Evolutionary conservation across 2,797 vertebrate genomes (phyloP), one percentile per base, ranked within the genome.

Genomic region (Platalea minor): DNA sequence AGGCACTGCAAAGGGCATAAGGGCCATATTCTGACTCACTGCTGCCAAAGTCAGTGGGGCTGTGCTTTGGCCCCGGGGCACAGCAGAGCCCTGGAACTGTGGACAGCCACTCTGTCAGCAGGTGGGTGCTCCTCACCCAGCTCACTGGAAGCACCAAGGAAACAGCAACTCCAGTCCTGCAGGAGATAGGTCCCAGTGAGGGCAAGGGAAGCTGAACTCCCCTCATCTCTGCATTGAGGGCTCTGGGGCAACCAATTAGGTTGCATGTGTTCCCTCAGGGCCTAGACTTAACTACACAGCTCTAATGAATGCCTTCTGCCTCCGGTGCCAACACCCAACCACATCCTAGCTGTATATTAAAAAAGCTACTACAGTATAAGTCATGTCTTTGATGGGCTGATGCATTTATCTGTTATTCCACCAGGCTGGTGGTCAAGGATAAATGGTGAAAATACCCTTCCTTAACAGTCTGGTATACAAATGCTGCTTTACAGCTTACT

Each of bases 301-400:
- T 85, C 88, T 95, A 95, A 96, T 94, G 90, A 96, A 94, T 76
- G 48, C 31, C 29, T 94, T 88, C 59, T 79, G 69, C 54, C 51
- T 84, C 78, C 2, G 0, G 43, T 91, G 70, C 85, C 74, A 95
- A 87, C 63, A 84, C 9, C 21, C 46, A 88, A 50, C 88, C 88
- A 77, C 90, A 95, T 88, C 91, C 48, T 53, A 59, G n/a, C 51
- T 31, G 48, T 90, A 23, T 63, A 84, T 90, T 93, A 17, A 67
- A 93, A 93, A 86, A 41, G 18, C 46, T 28, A 70, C 61, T 86
- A 80, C 67, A 69, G 43, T 46, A 69, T 60, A 82, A 93, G 80
- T 82, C 74, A 95, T 82, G 63, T 41, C 77, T 95, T 91, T 91
- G 93, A 87, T 67, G 74, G 73, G 70, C 59, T 82, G 43, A 86